Percentiles rank a stretch among this genome's conserved stretches.
Evolutionary conservation across 2,113 vertebrate species (phyloP).

Genomic region (Pycnonotus jocosus): DNA sequence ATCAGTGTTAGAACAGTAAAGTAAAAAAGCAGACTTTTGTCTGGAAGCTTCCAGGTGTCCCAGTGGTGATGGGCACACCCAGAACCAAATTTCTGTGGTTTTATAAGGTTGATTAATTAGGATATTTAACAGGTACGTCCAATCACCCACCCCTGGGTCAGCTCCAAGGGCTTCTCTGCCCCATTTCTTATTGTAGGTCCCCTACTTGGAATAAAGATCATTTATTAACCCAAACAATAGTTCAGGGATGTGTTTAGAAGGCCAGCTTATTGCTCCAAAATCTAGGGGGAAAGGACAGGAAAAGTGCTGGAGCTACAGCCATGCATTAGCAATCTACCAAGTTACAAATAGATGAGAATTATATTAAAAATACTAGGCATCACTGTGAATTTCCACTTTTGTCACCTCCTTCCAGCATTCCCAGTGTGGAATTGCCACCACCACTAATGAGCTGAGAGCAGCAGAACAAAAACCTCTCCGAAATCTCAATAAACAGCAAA

Average conservation of each 20-base stretch:
- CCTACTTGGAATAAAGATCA: background rate
- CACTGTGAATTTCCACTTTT: background rate
- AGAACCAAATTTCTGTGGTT: background rate
- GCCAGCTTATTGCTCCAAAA: background rate
- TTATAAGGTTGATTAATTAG: background rate
- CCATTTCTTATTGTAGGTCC: background rate
- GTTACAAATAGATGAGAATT: background rate
- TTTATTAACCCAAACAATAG: background rate
- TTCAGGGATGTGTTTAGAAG: background rate
- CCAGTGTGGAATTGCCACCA: background rate
- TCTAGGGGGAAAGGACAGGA: background rate
- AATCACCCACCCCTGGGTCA: background rate
- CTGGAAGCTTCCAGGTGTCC: background rate
- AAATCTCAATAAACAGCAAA: background rate
- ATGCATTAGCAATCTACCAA: background rate
- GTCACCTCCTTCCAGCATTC: background rate
- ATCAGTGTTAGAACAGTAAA: background rate
- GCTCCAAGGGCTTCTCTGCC: background rate
- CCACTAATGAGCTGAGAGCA: background rate
- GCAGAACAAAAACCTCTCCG: background rate
- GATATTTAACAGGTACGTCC: background rate
- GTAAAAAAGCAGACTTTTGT: background rate
- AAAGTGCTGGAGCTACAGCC: background rate
- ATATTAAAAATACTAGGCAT: background rate
- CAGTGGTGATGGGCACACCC: background rate